Base-by-base conservation (phyloP, 2,113 vertebrate genomes). In the Bettongia penicillata region DNA sequence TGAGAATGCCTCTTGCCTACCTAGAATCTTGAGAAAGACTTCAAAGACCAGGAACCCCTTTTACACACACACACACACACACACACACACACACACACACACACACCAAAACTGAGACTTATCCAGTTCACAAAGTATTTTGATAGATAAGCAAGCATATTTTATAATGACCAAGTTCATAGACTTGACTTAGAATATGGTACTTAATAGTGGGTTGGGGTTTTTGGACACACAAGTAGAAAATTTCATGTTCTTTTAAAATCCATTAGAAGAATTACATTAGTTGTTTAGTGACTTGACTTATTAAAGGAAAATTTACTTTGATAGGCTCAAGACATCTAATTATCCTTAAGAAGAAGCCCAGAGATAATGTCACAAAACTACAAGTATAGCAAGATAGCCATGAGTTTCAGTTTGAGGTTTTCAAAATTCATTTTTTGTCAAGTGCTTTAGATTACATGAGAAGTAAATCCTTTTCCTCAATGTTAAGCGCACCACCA, bases 401-500 rank as follows among this genome's bases (percentile, higher is more conserved):
- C 28, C 25, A 3, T 26, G 28, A 91, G 10, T 94, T 94, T 49
- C 31, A 37, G 51, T 55, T 57, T 92, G 52, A 84, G 7, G 47
- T 55, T 90, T 47, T 94, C 84, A 16, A 92, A 93, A 26, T 94
- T 95, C 61, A 16, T 49, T 53, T 91, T 92, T 61, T 49, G 28
- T 4, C 12, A 77, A 43, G 19, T 23, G 19, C 19, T 23, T 84
- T 43, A n/a, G 7, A 23, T n/a, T 84, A 23, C 2, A 43, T 43
- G 19, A 84, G 68, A 84, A 23, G 2, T 43, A 43, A 84, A 43
- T 84, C n/a, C n/a, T 23, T 43, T 43, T 84, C n/a, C 68, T 84
- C 68, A 43, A 84, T 43, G 43, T 84, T 43, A 84, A 23, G 37
- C 37, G 11, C 11, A 68, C 57, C 57, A 37, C 11, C 3, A 37